Conservation (phyloP, 2,797 vertebrate genomes). For the Onychomys leucogaster region DNA sequence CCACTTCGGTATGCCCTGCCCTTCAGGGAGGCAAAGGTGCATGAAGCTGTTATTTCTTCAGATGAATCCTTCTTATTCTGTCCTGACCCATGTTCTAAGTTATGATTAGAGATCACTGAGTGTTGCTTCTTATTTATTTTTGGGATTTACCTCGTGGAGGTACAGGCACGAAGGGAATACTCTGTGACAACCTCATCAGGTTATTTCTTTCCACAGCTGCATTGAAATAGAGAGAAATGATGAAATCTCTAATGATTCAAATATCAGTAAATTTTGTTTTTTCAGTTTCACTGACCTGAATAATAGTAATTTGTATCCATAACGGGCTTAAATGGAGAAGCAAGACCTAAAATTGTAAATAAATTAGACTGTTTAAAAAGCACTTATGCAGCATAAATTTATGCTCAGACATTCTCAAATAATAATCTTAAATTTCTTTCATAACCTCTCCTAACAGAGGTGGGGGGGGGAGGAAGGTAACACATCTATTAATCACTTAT, state of each 20-base stretch:
- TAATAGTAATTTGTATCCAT: conserved; percentile 97
- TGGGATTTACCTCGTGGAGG: conserved; percentile 95
- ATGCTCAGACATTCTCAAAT: conserved; percentile 28
- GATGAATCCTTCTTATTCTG: background rate
- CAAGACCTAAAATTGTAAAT: conserved; percentile 91
- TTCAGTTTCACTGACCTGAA: conserved; percentile 92
- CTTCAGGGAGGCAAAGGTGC: conserved; percentile 15
- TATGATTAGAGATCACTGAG: background rate
- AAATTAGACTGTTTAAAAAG: conserved; percentile 58
- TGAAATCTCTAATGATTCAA: conserved; percentile 55
- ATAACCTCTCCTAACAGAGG: background rate
- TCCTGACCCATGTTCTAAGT: background rate
- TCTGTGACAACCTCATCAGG: conserved; percentile 98
- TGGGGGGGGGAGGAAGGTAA: background rate
- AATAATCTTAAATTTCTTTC: conserved; percentile 29
- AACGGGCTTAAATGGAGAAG: conserved; percentile 97
- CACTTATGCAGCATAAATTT: conserved; percentile 7
- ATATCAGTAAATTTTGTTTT: conserved; percentile 66
- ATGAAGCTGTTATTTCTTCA: conserved; percentile 20
- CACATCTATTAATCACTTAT: background rate
- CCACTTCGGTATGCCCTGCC: background rate
- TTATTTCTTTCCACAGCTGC: conserved; percentile 99
- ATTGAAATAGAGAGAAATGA: conserved; percentile 76
- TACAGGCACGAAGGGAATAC: conserved; percentile 98
- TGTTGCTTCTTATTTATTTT: background rate